Base-by-base conservation (phyloP, 1,140 invertebrate genomes). In the Zelostemma sp. region DNA sequence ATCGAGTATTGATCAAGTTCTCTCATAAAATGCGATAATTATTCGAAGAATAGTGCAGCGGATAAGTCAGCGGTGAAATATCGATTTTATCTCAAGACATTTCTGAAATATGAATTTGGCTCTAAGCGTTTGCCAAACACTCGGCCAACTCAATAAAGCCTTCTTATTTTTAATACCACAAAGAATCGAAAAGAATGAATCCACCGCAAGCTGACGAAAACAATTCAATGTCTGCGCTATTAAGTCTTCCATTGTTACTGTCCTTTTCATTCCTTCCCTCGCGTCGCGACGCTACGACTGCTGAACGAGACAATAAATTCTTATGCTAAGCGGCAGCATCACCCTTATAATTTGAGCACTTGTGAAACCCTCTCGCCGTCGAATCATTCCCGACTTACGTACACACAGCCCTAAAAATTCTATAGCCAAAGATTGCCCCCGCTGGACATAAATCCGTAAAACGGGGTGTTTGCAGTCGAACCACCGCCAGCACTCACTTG, bases 381-480 rank as follows among this genome's bases (percentile, higher is more conserved):
- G 11, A 40, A 40, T 40, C 35, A 40, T 12, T 8, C 45, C 1
- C 6, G 17, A 17, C 6, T 47, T 1, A 21, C 8, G n/a, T 47
- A 14, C 41, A 15, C 45, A 25, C 12, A 3, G 17, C 3, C 12
- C 11, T 4, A 31, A 35, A 43, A 43, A 60, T 60, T 60, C 38
- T 46, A 60, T 60, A 51, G 46, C 14, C 18, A 58, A 49, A 46
- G 18, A 46, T 25, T 19, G 56, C 46, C 65, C 65, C 58, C 51
- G 17, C 65, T 18, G 58, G 48, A 57, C 56, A 68, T 57, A 68
- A 68, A 68, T 68, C 58, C 58, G 59, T 68, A 61, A 68, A 68
- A 57, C 19, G 45, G 45, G 16, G 17, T 47, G 45, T 47, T 19
- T 19, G 45, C 50, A 45, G 55, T 49, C 55, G 58, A 60, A 47